phyloP scores from a whole-genome alignment of 2,797 vertebrate species.

The Ataeniobius toweri region DNA sequence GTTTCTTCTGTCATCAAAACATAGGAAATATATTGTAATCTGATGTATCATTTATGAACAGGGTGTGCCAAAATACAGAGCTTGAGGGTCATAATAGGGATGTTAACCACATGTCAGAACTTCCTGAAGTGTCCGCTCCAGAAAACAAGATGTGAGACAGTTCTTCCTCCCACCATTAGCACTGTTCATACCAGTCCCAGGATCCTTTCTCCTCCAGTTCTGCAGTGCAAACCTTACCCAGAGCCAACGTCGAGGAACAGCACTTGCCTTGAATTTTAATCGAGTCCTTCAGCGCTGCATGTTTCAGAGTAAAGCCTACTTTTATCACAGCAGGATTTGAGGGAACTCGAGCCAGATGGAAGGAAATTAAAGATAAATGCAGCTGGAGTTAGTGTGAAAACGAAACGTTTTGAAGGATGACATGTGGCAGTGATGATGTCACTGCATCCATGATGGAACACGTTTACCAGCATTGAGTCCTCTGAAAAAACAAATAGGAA shows the following conservation, averaged over 20 bases:
- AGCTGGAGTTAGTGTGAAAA: conserved; percentile 67
- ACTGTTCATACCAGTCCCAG: conserved; percentile 27
- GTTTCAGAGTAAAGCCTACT: conserved; percentile 67
- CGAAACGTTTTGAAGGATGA: conserved; percentile 48
- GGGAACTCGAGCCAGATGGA: conserved; percentile 80
- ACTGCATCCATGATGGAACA: conserved; percentile 9
- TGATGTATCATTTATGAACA: conserved; percentile 10
- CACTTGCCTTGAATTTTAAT: conserved; percentile 37
- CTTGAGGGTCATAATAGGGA: conserved; percentile 10
- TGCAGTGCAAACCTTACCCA: conserved; percentile 28
- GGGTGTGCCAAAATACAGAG: conserved; percentile 10
- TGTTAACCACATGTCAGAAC: conserved; percentile 49
- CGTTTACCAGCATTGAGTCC: not conserved
- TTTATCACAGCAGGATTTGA: conserved; percentile 77
- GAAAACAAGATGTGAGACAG: conserved; percentile 24
- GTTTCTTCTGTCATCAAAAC: conserved; percentile 11
- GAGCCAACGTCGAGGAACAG: conserved; percentile 17
- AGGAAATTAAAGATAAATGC: conserved; percentile 79
- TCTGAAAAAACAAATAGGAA: not conserved
- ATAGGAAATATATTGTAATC: conserved; percentile 13
- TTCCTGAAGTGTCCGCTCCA: conserved; percentile 7
- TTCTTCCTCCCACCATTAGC: conserved; percentile 11
- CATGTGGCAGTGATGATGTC: conserved; percentile 53
- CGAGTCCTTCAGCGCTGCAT: conserved; percentile 28
- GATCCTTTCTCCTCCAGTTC: conserved; percentile 29